Base-by-base conservation (phyloP, 2,797 vertebrate genomes). In the Lagodon rhomboides region DNA sequence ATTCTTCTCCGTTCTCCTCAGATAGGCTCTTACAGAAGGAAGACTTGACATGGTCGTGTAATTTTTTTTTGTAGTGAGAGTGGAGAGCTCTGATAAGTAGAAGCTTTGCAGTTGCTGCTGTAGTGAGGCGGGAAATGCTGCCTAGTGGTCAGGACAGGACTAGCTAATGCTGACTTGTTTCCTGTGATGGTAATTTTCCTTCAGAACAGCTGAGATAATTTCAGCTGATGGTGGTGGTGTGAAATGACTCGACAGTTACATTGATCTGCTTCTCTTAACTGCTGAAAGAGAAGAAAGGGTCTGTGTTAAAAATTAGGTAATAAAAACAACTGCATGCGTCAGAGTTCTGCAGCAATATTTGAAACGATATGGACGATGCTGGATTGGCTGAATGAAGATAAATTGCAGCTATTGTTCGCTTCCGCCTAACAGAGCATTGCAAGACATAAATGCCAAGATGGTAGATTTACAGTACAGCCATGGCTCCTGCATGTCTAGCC, bases 121-220 rank as follows among this genome's bases (percentile, higher is more conserved):
- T 51, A 43, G 13, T 51, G 9, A 66, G 2, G 15, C 2, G 0
- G 17, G 44, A 75, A 60, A 69, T 58, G 18, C 34, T 50, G 10
- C 34, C 1, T n/a, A 3, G 16, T 44, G 55, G 47, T 59, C 8
- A 59, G 22, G 18, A 61, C 27, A 51, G 43, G 3, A 41, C 12
- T 16, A 8, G 2, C 22, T 73, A 58, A 34, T 87, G 51, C 43
- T 77, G 71, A 74, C 27, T 38, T 73, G 41, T 77, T 74, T 81
- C 66, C 50, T 75, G 18, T 62, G 41, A 23, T 10, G 20, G 50
- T 69, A 68, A 44, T 68, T 54, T 74, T 65, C 30, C 58, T 38
- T 71, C 53, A 30, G 58, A 59, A 25, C 55, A 65, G 47, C 53
- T 68, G 49, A 74, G 30, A 75, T 47, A 64, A 64, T 38, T 66